phyloP scores from a whole-genome alignment of 2,113 vertebrate genomes.

The Eulemur rufifrons region DNA sequence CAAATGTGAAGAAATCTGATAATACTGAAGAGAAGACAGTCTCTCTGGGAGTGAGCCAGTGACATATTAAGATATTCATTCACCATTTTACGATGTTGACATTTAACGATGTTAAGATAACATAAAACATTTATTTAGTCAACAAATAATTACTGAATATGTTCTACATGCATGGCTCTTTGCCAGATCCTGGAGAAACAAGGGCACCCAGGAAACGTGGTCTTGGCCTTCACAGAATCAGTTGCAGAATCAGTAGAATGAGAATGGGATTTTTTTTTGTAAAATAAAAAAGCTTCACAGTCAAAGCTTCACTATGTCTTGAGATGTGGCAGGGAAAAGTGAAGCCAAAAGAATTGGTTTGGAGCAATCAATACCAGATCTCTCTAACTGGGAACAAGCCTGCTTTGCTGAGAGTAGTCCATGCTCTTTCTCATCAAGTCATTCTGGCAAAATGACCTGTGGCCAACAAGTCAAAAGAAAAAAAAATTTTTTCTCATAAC shows the following conservation, averaged over 20 bases:
- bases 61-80: neutral
- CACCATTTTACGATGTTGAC: neutral
- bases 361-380: neutral
- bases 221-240: neutral
- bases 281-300: neutral
- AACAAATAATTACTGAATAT: neutral
- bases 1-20: neutral
- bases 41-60: neutral
- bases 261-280: neutral
- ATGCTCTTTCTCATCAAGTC: neutral
- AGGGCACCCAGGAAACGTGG: neutral
- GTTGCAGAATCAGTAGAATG: neutral
- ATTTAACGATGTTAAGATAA: neutral
- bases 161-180: neutral
- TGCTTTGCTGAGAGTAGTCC: neutral
- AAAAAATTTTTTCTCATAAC: neutral
- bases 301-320: neutral
- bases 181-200: neutral
- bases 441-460: neutral
- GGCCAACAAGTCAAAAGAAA: conserved; percentile 7
- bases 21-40: neutral
- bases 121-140: neutral
- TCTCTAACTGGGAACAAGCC: neutral
- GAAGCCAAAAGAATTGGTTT: neutral
- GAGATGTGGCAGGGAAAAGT: neutral